These are phyloP conservation scores for Lasiommata megera DNA, from an alignment of 2,888 invertebrate genomes.

Conservation along the genomic window DNA sequence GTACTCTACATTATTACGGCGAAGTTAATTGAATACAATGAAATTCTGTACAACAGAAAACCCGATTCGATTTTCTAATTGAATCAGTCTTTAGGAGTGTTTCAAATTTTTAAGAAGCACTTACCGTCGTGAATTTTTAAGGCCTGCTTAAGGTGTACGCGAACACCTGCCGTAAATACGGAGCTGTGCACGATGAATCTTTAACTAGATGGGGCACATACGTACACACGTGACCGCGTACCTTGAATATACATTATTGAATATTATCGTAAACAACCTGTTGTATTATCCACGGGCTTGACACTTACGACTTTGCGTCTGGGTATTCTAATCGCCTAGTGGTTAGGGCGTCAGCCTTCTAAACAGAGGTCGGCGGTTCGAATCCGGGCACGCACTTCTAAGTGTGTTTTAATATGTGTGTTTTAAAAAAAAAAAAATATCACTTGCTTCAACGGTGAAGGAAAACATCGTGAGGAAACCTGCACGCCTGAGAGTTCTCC, in stretches of 20 bases:
- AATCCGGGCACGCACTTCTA: no score
- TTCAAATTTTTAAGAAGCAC: slow-evolving; percentile 53
- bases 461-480: no score
- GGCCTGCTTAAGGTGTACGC: slow-evolving; percentile 45
- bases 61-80: slow-evolving; percentile 22
- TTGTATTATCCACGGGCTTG: neutral
- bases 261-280: neutral
- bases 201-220: slow-evolving; percentile 22
- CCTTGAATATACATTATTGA: neutral
- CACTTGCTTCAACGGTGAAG: no score
- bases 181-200: slow-evolving; percentile 21
- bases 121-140: slow-evolving; percentile 60
- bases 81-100: slow-evolving; percentile 25
- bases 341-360: no score
- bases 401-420: no score
- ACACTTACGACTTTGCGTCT: no score
- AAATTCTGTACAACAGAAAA: neutral
- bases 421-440: no score
- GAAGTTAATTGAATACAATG: no score
- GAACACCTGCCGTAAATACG: slow-evolving; percentile 55
- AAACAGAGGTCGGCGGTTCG: no score
- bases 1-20: no score
- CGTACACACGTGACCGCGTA: neutral
- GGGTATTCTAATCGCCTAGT: no score
- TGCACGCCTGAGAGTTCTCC: no score